phyloP scores from a whole-genome alignment of 2,888 invertebrate genomes.

The Ephialtes manifestator region DNA sequence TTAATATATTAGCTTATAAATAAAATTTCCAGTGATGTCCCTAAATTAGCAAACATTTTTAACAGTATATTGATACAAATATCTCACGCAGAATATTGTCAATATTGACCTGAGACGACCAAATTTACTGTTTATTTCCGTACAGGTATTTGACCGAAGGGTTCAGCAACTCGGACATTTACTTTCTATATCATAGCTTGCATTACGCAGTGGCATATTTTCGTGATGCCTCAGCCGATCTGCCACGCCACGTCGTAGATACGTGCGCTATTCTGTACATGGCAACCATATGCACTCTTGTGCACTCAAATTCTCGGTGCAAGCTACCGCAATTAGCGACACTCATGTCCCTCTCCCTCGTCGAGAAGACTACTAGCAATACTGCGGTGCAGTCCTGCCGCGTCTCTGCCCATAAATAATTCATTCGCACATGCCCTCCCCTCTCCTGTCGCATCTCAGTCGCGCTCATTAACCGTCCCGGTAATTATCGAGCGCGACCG shows the following conservation, averaged over 20 bases:
- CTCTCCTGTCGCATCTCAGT: conserved; percentile 27
- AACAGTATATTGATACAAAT: background rate
- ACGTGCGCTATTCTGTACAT: background rate
- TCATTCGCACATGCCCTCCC: conserved; percentile 45
- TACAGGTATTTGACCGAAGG: background rate
- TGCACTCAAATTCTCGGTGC: conserved; percentile 44
- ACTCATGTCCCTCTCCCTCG: background rate
- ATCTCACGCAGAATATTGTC: background rate
- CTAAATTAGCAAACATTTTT: no score
- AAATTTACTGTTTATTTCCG: background rate
- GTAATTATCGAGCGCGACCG: conserved; percentile 60
- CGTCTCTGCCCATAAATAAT: conserved; percentile 52
- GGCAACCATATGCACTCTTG: conserved; percentile 27
- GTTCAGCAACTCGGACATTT: background rate
- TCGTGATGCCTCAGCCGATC: conserved; percentile 20
- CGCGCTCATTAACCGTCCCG: conserved; percentile 60
- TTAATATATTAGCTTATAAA: no score
- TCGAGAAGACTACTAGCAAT: conserved; percentile 5
- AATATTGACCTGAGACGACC: background rate
- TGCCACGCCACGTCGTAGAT: background rate
- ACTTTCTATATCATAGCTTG: background rate
- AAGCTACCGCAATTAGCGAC: conserved; percentile 58
- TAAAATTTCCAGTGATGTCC: no score
- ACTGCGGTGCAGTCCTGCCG: background rate
- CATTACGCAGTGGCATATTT: conserved; percentile 2